These are phyloP conservation scores for Cebidichthys violaceus DNA, from an alignment of 2,113 vertebrate species.

Conservation along the genomic window DNA sequence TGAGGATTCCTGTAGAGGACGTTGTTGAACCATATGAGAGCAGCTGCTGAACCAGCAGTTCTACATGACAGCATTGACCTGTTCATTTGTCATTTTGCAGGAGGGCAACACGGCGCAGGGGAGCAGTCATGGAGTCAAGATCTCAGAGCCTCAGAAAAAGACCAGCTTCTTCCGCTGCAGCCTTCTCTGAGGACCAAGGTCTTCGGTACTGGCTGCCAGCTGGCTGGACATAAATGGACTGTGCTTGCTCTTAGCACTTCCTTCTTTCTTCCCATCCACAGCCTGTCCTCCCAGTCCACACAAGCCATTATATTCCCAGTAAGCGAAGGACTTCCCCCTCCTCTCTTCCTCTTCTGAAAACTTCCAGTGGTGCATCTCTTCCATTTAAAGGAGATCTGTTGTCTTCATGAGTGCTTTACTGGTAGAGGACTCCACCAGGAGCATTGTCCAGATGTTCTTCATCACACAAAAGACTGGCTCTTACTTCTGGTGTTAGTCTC, in stretches of 20 bases:
- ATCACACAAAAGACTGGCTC: slow-evolving; percentile 50
- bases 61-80: neutral
- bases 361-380: slow-evolving; percentile 72
- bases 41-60: neutral
- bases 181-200: slow-evolving; percentile 90
- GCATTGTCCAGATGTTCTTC: slow-evolving; percentile 45
- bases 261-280: slow-evolving; percentile 45
- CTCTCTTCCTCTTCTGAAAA: slow-evolving; percentile 72
- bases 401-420: slow-evolving; percentile 44
- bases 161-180: slow-evolving; percentile 96
- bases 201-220: slow-evolving; percentile 72
- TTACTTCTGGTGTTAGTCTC: slow-evolving; percentile 42
- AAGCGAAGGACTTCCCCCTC: slow-evolving; percentile 50
- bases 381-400: slow-evolving; percentile 49
- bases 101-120: slow-evolving; percentile 94
- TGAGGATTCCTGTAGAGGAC: neutral
- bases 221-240: slow-evolving; percentile 85
- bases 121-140: slow-evolving; percentile 93
- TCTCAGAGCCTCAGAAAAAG: slow-evolving; percentile 95
- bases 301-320: slow-evolving; percentile 55
- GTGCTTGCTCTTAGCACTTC: slow-evolving; percentile 83
- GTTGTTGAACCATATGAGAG: neutral
- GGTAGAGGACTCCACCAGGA: slow-evolving; percentile 39
- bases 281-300: slow-evolving; percentile 46
- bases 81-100: slow-evolving; percentile 76